Base-by-base conservation (phyloP, 92 coral and sea anemone species). In the Anthopleura xanthogrammica region DNA sequence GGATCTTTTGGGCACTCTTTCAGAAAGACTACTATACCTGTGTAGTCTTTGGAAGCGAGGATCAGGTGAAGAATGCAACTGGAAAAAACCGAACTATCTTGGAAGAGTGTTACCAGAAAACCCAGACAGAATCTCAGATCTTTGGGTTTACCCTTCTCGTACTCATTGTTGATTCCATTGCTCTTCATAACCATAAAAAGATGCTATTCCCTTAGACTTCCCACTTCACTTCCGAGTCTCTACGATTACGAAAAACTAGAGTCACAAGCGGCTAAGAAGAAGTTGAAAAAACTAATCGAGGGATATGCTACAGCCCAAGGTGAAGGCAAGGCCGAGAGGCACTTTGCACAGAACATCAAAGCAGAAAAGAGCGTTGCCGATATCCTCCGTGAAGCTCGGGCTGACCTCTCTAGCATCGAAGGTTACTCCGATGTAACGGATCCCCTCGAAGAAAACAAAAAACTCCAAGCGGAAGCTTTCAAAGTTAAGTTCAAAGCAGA, bases 1-100 rank as follows among this genome's bases (percentile, higher is more conserved):
- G 97, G 97, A 74, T 93, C 52, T 90, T 91, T 80, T 93, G 94
- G 94, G 97, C 94, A 4, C 81, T 93, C 20, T 80, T 93, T 14
- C 94, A 93, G 70, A 87, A 88, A 4, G 87, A 85, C 19, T 93
- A 93, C 77, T 93, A 80, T 52, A 82, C 84, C 43, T 93, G 97
- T 76, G 92, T 88, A 5, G 82, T 60, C 23, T 85, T 88, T 16
- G 97, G 97, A 29, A 84, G 52, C 58, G 75, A 84, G 13, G 87
- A 81, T 60, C 85, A 77, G 41, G 77, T 75, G 7, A 77, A 87
- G 62, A 50, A 52, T 19, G n/a, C 20, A 22, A 50, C n/a, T 1
- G 58, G 74, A 65, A 73, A 65, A 40, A 76, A 86, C 43, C 87
- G 76, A 74, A 54, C 77, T 29, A 17, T 88, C 39, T 70, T 89